Base-by-base conservation (phyloP, 2,888 invertebrate species). In the Anticlea derivata region DNA sequence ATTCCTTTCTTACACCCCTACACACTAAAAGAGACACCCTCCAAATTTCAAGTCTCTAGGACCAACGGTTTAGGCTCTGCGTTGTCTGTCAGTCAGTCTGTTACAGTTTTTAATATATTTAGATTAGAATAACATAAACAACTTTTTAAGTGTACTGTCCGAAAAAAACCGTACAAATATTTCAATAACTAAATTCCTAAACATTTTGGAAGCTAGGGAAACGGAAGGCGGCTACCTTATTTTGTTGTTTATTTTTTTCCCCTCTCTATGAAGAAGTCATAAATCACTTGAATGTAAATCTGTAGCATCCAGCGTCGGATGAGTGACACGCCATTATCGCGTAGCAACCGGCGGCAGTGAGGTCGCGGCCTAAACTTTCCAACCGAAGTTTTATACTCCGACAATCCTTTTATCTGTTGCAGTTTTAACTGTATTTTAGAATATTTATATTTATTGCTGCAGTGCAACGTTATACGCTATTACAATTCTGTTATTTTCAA, bases 291-390 rank as follows among this genome's bases (percentile, higher is more conserved):
- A 78, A 89, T 89, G 88, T 89, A 90, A 88, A 89, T 90, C 89
- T 88, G 87, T 83, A 86, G 78, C 85, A 84, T 83, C 85, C 84
- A 86, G 80, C 76, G 73, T 50, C 77, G 83, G 83, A 78, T 89
- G 90, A 90, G 82, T 90, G 89, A 89, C 89, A 80, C 78, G 74
- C 88, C 89, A 89, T 90, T 90, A 90, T 87, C 86, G 80, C 79
- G 64, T 52, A 55, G 50, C 48, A 50, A 48, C 55, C 64, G 71
- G 50, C 63, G 68, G 66, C 63, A 66, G 66, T 63, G 64, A 61
- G 65, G 64, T 63, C 55, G 71, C 73, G 71, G 80, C 83, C 86
- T 79, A 78, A 83, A 86, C 81, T 86, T 83, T 67, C 69, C 68
- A 65, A 71, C 74, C 37, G 64, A 73, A 74, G 70, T 73, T 73